Conservation (phyloP, 2,113 vertebrate genomes). For the Microtus montanus region DNA sequence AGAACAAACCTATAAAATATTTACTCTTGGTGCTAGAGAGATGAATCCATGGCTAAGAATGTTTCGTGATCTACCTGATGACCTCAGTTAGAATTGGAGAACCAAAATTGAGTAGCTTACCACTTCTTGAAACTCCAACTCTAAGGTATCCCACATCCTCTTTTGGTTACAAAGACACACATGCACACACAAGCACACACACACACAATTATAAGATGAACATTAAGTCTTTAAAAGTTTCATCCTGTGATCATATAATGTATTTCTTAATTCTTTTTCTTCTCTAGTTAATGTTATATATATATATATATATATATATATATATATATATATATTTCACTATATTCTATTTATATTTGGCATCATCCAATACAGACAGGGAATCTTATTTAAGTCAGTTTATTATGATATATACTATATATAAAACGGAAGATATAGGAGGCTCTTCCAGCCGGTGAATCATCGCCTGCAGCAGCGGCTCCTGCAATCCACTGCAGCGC, state of each 20-base stretch:
- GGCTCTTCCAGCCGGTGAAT: no score
- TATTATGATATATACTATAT: neutral
- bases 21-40: neutral
- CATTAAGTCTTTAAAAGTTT: neutral
- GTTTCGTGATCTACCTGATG: neutral
- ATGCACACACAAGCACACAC: neutral
- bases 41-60: no score
- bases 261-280: neutral
- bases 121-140: neutral
- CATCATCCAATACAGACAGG: neutral
- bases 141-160: no score
- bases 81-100: neutral
- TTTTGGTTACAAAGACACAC: neutral
- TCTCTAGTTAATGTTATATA: neutral
- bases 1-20: neutral
- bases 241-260: neutral
- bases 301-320: neutral
- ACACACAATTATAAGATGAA: neutral
- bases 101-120: neutral
- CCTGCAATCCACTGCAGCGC: no score
- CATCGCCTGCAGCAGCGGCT: no score
- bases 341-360: conserved; percentile 11
- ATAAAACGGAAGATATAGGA: neutral
- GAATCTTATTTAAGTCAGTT: neutral
- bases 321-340: neutral